phyloP scores from a whole-genome alignment of 2,113 vertebrate genomes.

The Tichodroma muraria region DNA sequence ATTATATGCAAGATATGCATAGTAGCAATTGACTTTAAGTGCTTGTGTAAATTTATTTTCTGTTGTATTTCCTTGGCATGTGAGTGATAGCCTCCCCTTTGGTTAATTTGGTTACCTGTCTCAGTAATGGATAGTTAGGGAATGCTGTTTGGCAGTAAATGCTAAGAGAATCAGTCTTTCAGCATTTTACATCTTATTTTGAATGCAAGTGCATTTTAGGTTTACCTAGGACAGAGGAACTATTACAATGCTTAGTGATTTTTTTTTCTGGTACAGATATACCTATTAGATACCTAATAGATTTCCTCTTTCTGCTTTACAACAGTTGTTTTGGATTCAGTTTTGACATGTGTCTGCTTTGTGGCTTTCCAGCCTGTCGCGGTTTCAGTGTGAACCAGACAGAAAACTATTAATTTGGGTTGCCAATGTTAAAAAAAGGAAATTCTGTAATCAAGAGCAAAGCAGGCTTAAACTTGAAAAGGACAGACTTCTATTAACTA shows the following conservation, averaged over 20 bases:
- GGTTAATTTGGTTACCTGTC: neutral
- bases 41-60: neutral
- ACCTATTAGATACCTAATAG: neutral
- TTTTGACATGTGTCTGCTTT: rapidly evolving
- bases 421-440: too few species aligned
- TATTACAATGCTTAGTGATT: neutral
- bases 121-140: neutral
- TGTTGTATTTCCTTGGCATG: neutral
- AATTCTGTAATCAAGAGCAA: too few species aligned
- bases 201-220: neutral
- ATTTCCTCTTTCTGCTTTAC: neutral
- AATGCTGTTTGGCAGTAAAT: neutral
- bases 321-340: neutral
- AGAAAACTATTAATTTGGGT: too few species aligned
- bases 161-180: neutral
- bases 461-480: too few species aligned
- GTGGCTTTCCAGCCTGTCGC: neutral
- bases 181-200: neutral
- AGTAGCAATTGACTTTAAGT: neutral
- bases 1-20: neutral
- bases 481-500: too few species aligned
- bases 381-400: too few species aligned
- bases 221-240: neutral
- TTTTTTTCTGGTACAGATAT: neutral
- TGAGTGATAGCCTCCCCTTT: neutral